These are phyloP conservation scores for Aurelia coerulea DNA, from an alignment of 30 jellyfish, hydroid and myxozoan species.

Conservation along the genomic window DNA sequence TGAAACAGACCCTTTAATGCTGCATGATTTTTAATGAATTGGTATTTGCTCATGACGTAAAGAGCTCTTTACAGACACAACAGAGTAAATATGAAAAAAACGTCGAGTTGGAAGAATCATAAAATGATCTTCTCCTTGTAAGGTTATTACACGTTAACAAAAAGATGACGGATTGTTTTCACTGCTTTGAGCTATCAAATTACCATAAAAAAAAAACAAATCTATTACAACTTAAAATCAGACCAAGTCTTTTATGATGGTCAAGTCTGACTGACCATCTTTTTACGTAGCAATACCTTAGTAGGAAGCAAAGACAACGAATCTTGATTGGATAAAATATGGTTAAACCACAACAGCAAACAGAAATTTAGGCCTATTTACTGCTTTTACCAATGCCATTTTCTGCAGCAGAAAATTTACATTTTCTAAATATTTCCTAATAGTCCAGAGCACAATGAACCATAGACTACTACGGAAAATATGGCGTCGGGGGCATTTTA, in stretches of 20 bases:
- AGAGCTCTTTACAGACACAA: neutral
- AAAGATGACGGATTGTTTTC: slow-evolving; percentile 30
- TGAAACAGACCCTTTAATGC: too few relatives aligned
- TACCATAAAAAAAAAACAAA: slow-evolving; percentile 46
- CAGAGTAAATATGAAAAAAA: neutral
- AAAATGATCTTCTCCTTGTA: neutral
- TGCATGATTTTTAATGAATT: too few relatives aligned
- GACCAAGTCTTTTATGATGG: slow-evolving; percentile 17
- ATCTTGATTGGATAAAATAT: too few relatives aligned
- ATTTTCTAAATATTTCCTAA: too few relatives aligned
- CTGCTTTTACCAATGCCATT: too few relatives aligned
- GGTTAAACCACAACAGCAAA: neutral
- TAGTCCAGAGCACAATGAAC: too few relatives aligned
- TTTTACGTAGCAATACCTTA: too few relatives aligned
- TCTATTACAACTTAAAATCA: slow-evolving; percentile 47
- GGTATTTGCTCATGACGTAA: too few relatives aligned
- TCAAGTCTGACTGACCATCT: slow-evolving; percentile 36
- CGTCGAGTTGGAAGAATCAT: slow-evolving; percentile 15
- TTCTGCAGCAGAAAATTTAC: too few relatives aligned
- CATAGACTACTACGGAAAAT: too few relatives aligned
- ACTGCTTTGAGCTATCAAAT: slow-evolving; percentile 62
- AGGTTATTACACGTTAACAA: slow-evolving; percentile 38
- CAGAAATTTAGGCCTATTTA: neutral
- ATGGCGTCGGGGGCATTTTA: too few relatives aligned
- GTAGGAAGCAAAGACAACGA: too few relatives aligned